Base-by-base conservation (phyloP, 2,797 vertebrate species). In the Halcyon badia region DNA sequence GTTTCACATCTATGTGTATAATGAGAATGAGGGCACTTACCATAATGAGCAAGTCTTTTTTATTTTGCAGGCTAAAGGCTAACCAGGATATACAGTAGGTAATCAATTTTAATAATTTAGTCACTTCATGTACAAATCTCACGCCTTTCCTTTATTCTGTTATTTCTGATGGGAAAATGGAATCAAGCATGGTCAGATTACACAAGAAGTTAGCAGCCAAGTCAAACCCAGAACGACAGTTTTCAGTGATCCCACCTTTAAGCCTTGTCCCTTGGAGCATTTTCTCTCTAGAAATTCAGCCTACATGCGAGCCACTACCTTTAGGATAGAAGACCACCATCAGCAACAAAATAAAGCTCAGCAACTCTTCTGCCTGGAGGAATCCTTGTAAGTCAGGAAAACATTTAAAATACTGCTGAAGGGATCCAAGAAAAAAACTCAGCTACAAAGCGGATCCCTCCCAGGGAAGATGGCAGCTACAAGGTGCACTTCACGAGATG, bases 401-500 rank as follows among this genome's bases (percentile, higher is more conserved):
- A 17, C 0, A 14, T 25, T 30, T 17, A 5, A 37, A 70, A 46
- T 0, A 0, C 5, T 4, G 24, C 33, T 9, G 31, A 22, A 21
- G 19, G 22, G 30, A 37, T 16, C 24, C 37, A 21, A 28, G 42
- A 11, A 9, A 35, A 39, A 41, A 56, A n/a, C 24, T 39, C 33
- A 31, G 78, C 11, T 2, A 0, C 10, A 52, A 46, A 26, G 54
- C 0, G 3, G 58, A 3, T 5, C 30, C 11, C 12, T 58, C 42
- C 46, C 2, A 1, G 24, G 48, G 66, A 65, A 48, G 64, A 18
- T 0, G 51, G 76, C 66, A 72, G 28, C 46, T 41, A 17, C 0
- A 5, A 69, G 71, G 37, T 9, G 22, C 2, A 17, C 62, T 79
- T 48, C 73, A 11, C 0, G 4, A 62, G 31, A 35, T 0, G 0